phyloP scores from a whole-genome alignment of 2,888 invertebrate genomes.

The Synergus laeviventris region DNA sequence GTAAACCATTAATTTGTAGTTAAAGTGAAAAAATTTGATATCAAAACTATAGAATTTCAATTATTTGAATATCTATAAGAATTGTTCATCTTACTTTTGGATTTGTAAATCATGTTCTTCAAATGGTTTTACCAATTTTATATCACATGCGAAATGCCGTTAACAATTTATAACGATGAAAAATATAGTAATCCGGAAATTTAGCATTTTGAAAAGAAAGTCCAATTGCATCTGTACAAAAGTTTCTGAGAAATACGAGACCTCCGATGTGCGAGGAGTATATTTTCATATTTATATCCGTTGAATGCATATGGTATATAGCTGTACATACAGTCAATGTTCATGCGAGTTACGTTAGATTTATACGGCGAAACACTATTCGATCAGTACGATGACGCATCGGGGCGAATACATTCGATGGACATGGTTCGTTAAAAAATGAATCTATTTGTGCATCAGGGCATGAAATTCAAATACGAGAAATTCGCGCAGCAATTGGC shows the following conservation, averaged over 20 bases:
- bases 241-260: constrained; percentile 21
- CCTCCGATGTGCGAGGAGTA: constrained; percentile 11
- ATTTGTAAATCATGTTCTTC: neutral
- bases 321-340: constrained; percentile 26
- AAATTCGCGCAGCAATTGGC: constrained; percentile 54
- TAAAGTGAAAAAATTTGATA: too few relatives aligned
- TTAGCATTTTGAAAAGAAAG: constrained; percentile 19
- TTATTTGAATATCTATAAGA: too few relatives aligned
- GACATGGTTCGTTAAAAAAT: constrained; percentile 69
- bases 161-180: neutral
- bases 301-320: constrained; percentile 13
- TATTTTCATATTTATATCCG: constrained; percentile 27
- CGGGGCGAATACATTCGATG: constrained; percentile 60
- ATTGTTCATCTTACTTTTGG: neutral
- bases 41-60: too few relatives aligned
- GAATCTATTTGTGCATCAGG: constrained; percentile 65
- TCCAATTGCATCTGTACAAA: constrained; percentile 33
- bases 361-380: constrained; percentile 61
- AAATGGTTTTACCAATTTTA: neutral
- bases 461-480: constrained; percentile 68
- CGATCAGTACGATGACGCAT: constrained; percentile 58
- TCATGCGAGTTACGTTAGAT: constrained; percentile 54
- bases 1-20: too few relatives aligned
- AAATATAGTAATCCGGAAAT: neutral
- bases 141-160: neutral